Evolutionary conservation across 2,113 vertebrate genomes (phyloP).

Genomic region (Pterocles orientalis): DNA sequence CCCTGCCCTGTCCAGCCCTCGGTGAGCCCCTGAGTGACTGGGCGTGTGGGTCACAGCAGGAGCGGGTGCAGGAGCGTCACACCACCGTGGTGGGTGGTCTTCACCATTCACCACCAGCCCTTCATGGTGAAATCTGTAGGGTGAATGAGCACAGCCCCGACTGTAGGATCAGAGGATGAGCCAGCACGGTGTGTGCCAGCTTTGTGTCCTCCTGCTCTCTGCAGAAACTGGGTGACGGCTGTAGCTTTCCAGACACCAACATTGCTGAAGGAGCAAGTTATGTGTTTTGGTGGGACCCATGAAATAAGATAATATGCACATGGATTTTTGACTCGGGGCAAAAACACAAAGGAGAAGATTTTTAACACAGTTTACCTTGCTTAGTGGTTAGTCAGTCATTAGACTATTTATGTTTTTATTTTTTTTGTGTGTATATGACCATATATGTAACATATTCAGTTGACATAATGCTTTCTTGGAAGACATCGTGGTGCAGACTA

Average conservation of each 20-base stretch:
- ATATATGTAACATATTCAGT: background rate
- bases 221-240: background rate
- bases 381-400: background rate
- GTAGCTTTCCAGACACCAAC: background rate
- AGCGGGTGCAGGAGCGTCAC: background rate
- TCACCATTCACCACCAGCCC: background rate
- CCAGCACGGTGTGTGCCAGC: too few relatives aligned
- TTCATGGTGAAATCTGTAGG: background rate
- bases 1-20: background rate
- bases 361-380: background rate
- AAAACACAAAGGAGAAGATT: background rate
- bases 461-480: background rate
- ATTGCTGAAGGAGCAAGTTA: background rate
- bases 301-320: background rate
- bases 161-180: background rate
- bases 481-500: background rate
- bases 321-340: rapidly evolving
- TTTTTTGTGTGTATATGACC: background rate
- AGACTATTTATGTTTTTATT: background rate
- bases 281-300: background rate
- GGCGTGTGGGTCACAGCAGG: rapidly evolving
- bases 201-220: background rate
- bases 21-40: rapidly evolving
- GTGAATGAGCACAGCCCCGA: rapidly evolving
- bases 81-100: background rate